phyloP scores from a whole-genome alignment of 2,113 vertebrate genomes.

The Perognathus longimembris region DNA sequence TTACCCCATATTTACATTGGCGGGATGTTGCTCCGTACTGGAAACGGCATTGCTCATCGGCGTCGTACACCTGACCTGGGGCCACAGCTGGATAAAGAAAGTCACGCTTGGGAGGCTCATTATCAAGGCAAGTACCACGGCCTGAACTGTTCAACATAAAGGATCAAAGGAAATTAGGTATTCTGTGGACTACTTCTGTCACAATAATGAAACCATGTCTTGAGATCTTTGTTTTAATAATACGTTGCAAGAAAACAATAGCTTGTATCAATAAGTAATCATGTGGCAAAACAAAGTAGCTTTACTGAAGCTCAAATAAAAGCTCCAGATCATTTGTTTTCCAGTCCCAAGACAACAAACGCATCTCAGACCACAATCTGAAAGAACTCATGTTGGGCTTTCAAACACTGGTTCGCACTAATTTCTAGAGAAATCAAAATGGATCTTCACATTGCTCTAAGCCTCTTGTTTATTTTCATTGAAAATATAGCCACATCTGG shows the following conservation, averaged over 20 bases:
- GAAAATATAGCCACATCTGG: constrained; percentile 82
- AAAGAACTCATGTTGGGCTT: constrained; percentile 76
- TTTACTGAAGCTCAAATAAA: constrained; percentile 76
- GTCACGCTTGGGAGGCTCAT: constrained; percentile 99
- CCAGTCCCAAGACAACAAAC: constrained; percentile 72
- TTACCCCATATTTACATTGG: constrained; percentile 99
- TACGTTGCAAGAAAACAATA: constrained; percentile 81
- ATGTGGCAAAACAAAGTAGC: constrained; percentile 70
- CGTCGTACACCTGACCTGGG: constrained; percentile 99
- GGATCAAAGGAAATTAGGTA: constrained; percentile 89
- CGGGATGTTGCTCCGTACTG: constrained; percentile 98
- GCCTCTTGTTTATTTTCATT: constrained; percentile 82
- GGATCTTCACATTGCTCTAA: constrained; percentile 82
- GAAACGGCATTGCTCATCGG: constrained; percentile 98
- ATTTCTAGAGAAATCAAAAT: constrained; percentile 85
- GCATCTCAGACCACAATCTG: constrained; percentile 75
- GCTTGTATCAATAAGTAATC: constrained; percentile 74
- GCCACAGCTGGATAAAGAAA: constrained; percentile 99
- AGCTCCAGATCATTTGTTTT: constrained; percentile 66
- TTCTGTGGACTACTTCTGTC: constrained; percentile 80
- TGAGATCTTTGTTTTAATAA: constrained; percentile 82
- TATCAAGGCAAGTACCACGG: constrained; percentile 99
- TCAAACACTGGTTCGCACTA: constrained; percentile 71
- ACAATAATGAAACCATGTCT: constrained; percentile 83
- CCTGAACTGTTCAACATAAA: constrained; percentile 99